Evolutionary conservation across 1,140 invertebrate genomes (phyloP), one percentile per base, ranked within the genome.

Genomic region (Acromyrmex heyeri): DNA sequence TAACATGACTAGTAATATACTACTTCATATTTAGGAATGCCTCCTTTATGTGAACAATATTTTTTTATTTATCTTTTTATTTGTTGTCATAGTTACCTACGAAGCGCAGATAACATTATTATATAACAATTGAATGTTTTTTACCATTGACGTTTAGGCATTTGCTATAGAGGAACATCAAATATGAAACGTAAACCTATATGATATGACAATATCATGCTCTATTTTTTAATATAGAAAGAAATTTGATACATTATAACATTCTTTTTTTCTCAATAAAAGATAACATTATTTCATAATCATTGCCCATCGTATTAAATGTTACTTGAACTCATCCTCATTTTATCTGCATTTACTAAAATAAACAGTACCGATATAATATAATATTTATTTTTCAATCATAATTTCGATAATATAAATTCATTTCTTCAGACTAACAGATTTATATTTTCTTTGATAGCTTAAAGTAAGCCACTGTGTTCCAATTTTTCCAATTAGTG

Each of bases 11-110:
- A 85, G 38, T 62, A 83, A 62, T 62, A 62, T 90, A 88, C 90
- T 90, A 90, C 86, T 91, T 91, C 90, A 88, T 82, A 91, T 91
- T 91, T 86, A 86, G 30, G 69, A 72, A 79, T 65, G 50, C 30
- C 53, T 87, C 55, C 10, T 14, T 44, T 44, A 44, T 44, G 8
- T 44, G 8, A 44, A 16, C 55, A 73, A 70, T 65, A 30, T 67
- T 34, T 44, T 24, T 44, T 44, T 44, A 44, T 44, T 76, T 69
- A 73, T 21, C 69, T 50, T 76, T 89, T 77, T 78, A 18, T 86
- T 62, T 86, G 72, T 70, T 89, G 72, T 73, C 72, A 89, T 85
- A 67, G 50, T 77, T 61, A 83, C 53, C 65, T 70, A 48, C 34
- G 12, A 53, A 1, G 14, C 50, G 18, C 64, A 72, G 79, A n/a